Evolutionary conservation across 1,140 invertebrate species (phyloP), one percentile per base, ranked within the genome.

Genomic region (Cydia pomonella): DNA sequence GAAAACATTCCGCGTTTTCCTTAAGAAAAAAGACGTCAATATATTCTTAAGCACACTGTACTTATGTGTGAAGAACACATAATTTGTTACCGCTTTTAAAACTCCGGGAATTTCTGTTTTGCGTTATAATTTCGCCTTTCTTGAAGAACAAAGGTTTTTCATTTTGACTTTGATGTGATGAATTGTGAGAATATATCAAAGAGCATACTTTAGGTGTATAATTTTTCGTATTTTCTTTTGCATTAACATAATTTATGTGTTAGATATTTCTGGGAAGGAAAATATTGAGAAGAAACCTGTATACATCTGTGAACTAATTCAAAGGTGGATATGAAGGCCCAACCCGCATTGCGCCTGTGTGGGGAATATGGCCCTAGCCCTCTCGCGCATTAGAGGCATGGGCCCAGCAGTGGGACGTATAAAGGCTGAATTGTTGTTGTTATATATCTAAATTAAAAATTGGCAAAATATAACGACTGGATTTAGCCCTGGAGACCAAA

Each of bases 91-190:
- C 50, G 16, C 50, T 53, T n/a, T 53, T 53, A 53, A 21, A 53
- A 53, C 50, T 53, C 50, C 7, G 50, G 18, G 4, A n/a, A 53
- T 59, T 59, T 23, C 9, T 21, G 16, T 23, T 59, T 59, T 59
- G 9, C 53, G 7, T 53, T 53, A 23, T 59, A 59, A 59, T 59
- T 59, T 59, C 50, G n/a, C 50, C n/a, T 59, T 59, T 2, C 53
- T 21, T 59, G 7, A 59, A 23, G 53, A 59, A 59, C 53, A 59
- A 59, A 59, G 53, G 21, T 23, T 59, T 59, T 59, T 10, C 53
- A 59, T 23, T 59, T 23, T 59, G 53, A 59, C 53, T 59, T 59
- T 59, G 53, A 59, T 59, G 53, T 23, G 18, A 59, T 59, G 53
- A 59, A 59, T 59, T 59, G 21, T 59, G 1, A 23, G 21, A 59